Conservation (phyloP, 2,888 invertebrate species). For the Lithophane leautieri region DNA sequence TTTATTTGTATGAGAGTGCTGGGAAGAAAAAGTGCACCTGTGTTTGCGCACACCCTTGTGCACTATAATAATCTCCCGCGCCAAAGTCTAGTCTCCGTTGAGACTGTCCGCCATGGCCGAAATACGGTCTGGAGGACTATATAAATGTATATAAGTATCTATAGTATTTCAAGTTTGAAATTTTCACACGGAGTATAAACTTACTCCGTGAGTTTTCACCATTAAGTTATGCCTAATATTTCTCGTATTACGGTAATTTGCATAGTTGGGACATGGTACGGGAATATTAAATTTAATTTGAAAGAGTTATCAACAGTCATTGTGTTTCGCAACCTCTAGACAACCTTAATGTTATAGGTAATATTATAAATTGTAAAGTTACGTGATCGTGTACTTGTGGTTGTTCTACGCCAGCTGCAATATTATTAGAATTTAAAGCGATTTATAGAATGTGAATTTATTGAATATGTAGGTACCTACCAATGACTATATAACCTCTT, state of each 20-base stretch:
- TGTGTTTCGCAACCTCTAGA: constrained; percentile 52
- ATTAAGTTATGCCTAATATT: constrained; percentile 1
- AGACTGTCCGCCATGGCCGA: too few relatives aligned
- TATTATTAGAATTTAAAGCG: background rate
- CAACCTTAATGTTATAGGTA: constrained; percentile 41
- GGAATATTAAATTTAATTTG: constrained; percentile 43
- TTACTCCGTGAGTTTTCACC: background rate
- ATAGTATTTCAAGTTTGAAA: background rate
- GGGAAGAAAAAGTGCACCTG: too few relatives aligned
- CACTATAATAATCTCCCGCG: too few relatives aligned
- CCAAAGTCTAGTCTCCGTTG: too few relatives aligned
- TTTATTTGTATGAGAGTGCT: too few relatives aligned
- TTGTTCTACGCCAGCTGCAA: constrained; percentile 16
- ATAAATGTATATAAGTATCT: too few relatives aligned
- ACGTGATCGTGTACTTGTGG: constrained; percentile 12
- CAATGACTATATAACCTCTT: too few relatives aligned
- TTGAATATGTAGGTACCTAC: background rate
- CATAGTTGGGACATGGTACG: constrained; percentile 5
- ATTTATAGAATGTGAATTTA: background rate
- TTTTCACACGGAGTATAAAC: constrained; percentile 2
- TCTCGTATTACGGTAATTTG: constrained; percentile 33
- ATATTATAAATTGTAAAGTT: constrained; percentile 33
- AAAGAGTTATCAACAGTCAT: constrained; percentile 46
- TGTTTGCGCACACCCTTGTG: too few relatives aligned
- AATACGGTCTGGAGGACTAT: too few relatives aligned